These are phyloP conservation scores for Oasisia sp. DNA, from an alignment of 2,888 invertebrate genomes.

Conservation along the genomic window DNA sequence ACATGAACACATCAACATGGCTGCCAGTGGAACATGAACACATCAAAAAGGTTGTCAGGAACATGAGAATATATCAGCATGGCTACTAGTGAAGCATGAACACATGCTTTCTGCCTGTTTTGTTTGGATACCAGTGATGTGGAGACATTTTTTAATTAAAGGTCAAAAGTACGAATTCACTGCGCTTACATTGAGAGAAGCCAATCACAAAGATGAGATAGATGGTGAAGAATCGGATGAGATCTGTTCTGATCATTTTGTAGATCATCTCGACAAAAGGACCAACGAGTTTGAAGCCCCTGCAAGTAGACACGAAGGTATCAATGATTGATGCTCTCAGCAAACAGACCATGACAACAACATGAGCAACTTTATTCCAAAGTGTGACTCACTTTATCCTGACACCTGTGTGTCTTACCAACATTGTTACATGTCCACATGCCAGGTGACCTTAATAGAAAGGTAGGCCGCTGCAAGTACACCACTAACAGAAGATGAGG, in stretches of 20 bases:
- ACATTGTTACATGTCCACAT: too few species aligned
- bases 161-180: background rate
- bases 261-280: constrained; percentile 99
- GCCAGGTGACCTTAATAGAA: too few species aligned
- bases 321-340: background rate
- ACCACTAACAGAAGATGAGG: too few species aligned
- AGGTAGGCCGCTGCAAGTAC: too few species aligned
- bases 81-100: too few species aligned
- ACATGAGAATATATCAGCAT: too few species aligned
- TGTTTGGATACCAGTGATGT: too few species aligned
- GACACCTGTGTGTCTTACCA: too few species aligned
- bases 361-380: background rate
- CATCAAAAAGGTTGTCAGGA: too few species aligned
- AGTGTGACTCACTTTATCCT: too few species aligned
- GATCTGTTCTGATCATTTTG: constrained; percentile 96
- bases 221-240: constrained; percentile 93
- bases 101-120: background rate
- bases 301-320: constrained; percentile 66
- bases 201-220: constrained; percentile 97
- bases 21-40: too few species aligned
- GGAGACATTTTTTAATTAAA: too few species aligned
- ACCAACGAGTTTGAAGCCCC: constrained; percentile 97
- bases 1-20: background rate
- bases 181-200: constrained; percentile 86
- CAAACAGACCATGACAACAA: background rate